Percentiles rank a stretch among this genome's conserved stretches.
Evolutionary conservation across 2,113 vertebrate genomes (phyloP).

Genomic region (Saccopteryx bilineata): DNA sequence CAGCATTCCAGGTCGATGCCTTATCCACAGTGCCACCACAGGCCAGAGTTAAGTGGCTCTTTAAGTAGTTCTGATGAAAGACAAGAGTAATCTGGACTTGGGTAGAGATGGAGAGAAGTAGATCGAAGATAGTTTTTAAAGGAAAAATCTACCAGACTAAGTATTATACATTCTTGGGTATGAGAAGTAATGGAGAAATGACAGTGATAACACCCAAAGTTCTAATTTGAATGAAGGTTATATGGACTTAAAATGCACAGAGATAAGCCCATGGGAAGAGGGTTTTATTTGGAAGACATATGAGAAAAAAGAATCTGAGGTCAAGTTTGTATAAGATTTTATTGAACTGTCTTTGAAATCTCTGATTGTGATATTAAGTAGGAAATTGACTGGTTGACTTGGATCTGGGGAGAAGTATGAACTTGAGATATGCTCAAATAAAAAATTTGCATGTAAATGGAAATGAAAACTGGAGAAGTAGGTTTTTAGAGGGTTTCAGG

Average conservation of each 20-base stretch:
- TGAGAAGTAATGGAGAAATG: neutral
- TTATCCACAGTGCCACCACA: no score
- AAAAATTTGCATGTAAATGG: neutral
- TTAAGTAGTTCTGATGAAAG: neutral
- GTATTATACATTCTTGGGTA: neutral
- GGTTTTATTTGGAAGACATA: neutral
- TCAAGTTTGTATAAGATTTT: neutral
- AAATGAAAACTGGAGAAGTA: neutral
- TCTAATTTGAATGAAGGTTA: neutral
- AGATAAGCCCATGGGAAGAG: neutral
- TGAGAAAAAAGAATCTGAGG: neutral
- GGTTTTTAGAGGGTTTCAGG: neutral
- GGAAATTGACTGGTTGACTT: neutral
- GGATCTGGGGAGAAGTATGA: neutral
- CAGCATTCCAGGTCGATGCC: no score
- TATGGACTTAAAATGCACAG: neutral
- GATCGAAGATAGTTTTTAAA: neutral
- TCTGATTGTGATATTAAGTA: neutral
- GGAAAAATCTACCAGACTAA: neutral
- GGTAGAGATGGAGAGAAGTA: neutral
- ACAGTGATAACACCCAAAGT: neutral
- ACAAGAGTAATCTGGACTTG: neutral
- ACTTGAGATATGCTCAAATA: neutral
- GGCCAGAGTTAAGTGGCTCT: neutral
- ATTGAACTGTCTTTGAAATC: neutral